Evolutionary conservation across 92 coral and sea anemone genomes (phyloP).

Genomic region (Actinostola sp.): DNA sequence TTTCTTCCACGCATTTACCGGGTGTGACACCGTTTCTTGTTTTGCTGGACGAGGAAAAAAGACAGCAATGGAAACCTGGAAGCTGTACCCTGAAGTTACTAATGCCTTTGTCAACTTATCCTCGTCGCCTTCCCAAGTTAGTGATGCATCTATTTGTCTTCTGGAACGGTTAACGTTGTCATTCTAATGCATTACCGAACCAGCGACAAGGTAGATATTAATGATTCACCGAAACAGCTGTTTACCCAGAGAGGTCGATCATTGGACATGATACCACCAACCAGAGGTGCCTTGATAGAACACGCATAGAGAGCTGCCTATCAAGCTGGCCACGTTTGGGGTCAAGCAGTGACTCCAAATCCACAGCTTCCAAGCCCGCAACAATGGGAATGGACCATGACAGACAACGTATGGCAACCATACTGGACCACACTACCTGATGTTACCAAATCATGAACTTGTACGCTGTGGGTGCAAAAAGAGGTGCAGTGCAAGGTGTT

Average conservation of each 20-base stretch:
- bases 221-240: slow-evolving; percentile 59
- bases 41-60: slow-evolving; percentile 67
- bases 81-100: slow-evolving; percentile 53
- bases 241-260: slow-evolving; percentile 56
- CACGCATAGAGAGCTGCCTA: slow-evolving; percentile 45
- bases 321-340: slow-evolving; percentile 58
- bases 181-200: slow-evolving; percentile 57
- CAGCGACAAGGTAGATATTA: slow-evolving; percentile 35
- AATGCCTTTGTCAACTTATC: slow-evolving; percentile 48
- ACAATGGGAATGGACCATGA: slow-evolving; percentile 49
- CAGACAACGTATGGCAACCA: slow-evolving; percentile 38
- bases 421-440: slow-evolving; percentile 56
- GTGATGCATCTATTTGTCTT: slow-evolving; percentile 28
- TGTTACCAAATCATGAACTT: slow-evolving; percentile 51
- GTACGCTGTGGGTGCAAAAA: slow-evolving; percentile 62
- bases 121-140: slow-evolving; percentile 33
- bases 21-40: slow-evolving; percentile 73
- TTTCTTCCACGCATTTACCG: slow-evolving; percentile 67
- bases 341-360: slow-evolving; percentile 38
- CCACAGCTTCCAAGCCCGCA: slow-evolving; percentile 50
- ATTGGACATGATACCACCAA: slow-evolving; percentile 57
- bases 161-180: slow-evolving; percentile 54
- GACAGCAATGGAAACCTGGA: slow-evolving; percentile 72
- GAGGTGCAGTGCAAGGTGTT: slow-evolving; percentile 42
- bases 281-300: slow-evolving; percentile 42